These are phyloP conservation scores for Nettapus auritus DNA, from an alignment of 2,113 vertebrate species.

Conservation along the genomic window DNA sequence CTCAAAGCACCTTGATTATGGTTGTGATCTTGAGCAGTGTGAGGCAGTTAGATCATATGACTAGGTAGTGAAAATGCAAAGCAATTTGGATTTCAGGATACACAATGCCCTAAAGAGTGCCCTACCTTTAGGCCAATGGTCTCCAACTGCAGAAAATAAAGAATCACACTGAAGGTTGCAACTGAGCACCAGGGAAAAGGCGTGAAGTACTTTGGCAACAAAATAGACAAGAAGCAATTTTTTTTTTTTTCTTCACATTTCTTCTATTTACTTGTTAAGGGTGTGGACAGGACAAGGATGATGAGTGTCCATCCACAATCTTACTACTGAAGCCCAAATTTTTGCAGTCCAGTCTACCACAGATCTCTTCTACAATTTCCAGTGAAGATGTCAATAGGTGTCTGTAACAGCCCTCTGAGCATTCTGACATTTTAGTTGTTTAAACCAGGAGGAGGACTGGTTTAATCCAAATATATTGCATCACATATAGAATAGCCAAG, in stretches of 20 bases:
- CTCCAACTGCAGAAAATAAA: not conserved
- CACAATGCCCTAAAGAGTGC: not conserved
- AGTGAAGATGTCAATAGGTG: not conserved
- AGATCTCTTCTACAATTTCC: not conserved
- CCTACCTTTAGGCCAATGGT: not conserved
- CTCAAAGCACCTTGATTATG: not conserved
- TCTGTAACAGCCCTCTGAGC: not conserved
- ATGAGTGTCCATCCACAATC: not conserved
- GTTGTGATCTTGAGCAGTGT: not conserved
- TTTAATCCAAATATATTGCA: not conserved
- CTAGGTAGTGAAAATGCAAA: not conserved
- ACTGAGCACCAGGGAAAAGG: not conserved
- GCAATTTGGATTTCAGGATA: not conserved
- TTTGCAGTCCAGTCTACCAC: not conserved
- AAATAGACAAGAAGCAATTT: not conserved
- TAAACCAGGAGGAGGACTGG: not conserved
- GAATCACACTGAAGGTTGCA: not conserved
- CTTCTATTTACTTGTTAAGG: not conserved
- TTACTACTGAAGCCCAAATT: not conserved
- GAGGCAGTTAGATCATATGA: not conserved
- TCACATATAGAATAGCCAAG: not conserved
- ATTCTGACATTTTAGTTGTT: not conserved
- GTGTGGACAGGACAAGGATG: not conserved
- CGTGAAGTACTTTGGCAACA: not conserved
- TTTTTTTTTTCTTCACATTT: not conserved